Conservation (phyloP, 1,140 invertebrate genomes). For the Centruroides vittatus region DNA sequence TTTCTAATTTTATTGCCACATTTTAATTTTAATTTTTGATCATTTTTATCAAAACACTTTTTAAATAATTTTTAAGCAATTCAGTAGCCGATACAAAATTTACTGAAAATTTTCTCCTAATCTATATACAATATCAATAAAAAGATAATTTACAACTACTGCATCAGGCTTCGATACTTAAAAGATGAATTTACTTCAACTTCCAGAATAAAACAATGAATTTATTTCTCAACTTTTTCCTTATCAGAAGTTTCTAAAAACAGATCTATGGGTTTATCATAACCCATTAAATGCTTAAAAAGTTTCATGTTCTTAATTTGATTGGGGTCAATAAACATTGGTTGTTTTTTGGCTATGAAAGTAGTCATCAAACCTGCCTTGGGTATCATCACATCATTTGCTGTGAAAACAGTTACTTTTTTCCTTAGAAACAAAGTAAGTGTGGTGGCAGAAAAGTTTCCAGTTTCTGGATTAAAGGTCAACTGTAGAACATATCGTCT, state of each 20-base stretch:
- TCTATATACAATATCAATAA: too few relatives aligned
- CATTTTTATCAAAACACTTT: too few relatives aligned
- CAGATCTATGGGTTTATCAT: constrained; percentile 75
- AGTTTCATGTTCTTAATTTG: constrained; percentile 51
- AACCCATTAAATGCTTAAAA: constrained; percentile 74
- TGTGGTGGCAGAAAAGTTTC: constrained; percentile 14
- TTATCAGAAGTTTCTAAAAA: constrained; percentile 30
- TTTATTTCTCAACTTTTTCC: too few relatives aligned
- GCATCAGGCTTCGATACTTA: too few relatives aligned
- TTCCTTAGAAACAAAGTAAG: constrained; percentile 10
- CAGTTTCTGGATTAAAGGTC: constrained; percentile 42
- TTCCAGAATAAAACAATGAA: too few relatives aligned
- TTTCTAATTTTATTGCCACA: too few relatives aligned
- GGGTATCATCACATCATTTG: constrained; percentile 58
- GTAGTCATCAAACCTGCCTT: constrained; percentile 69
- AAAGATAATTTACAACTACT: too few relatives aligned
- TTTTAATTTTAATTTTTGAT: too few relatives aligned
- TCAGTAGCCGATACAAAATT: too few relatives aligned
- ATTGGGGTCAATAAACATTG: constrained; percentile 58
- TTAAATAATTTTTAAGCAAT: too few relatives aligned
- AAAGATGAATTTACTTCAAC: too few relatives aligned
- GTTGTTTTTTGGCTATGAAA: constrained; percentile 45
- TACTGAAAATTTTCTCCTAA: too few relatives aligned
- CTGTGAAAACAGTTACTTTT: constrained; percentile 49
- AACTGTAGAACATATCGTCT: constrained; percentile 72